Percentiles rank a stretch among this genome's conserved stretches.
Conservation (phyloP, 1,140 invertebrate genomes). For the Lerema accius region DNA sequence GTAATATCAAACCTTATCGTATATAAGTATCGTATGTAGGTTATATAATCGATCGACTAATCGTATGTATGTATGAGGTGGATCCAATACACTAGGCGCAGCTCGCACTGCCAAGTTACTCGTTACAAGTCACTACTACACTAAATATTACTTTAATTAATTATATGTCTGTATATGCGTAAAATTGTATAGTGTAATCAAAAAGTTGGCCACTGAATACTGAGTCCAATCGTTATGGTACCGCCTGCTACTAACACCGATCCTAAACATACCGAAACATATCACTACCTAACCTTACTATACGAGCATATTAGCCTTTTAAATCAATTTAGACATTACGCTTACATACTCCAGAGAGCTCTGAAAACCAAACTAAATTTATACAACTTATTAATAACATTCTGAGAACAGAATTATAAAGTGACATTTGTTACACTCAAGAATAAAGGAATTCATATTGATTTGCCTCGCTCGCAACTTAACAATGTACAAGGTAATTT, state of each 20-base stretch:
- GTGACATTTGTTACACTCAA: conserved; percentile 51
- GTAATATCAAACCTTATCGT: conserved; percentile 70
- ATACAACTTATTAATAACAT: conserved; percentile 69
- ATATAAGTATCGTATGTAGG: conserved; percentile 39
- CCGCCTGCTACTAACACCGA: conserved; percentile 33
- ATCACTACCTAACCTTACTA: conserved; percentile 43
- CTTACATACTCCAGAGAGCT: conserved; percentile 67
- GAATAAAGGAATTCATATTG: conserved; percentile 61
- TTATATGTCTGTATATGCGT: conserved; percentile 75
- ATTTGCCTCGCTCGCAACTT: conserved; percentile 46
- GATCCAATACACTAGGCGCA: conserved; percentile 57
- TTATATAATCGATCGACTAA: conserved; percentile 45
- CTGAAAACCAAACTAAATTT: conserved; percentile 63
- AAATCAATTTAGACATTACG: conserved; percentile 46
- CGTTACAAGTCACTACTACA: conserved; percentile 71
- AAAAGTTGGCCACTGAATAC: conserved; percentile 74
- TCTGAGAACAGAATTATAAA: conserved; percentile 52
- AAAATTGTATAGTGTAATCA: conserved; percentile 75
- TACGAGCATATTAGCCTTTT: conserved; percentile 48
- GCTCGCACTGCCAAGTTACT: conserved; percentile 54
- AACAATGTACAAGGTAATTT: conserved; percentile 71
- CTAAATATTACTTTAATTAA: conserved; percentile 73
- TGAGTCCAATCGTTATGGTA: conserved; percentile 49
- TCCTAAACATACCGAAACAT: conserved; percentile 42
- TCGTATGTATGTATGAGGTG: conserved; percentile 57